A percentile compares a stretch with the other conserved stretches of the same genome.
These are phyloP conservation scores for Acanthurus leucopareius DNA, from an alignment of 2,797 vertebrate genomes.

Conservation along the genomic window DNA sequence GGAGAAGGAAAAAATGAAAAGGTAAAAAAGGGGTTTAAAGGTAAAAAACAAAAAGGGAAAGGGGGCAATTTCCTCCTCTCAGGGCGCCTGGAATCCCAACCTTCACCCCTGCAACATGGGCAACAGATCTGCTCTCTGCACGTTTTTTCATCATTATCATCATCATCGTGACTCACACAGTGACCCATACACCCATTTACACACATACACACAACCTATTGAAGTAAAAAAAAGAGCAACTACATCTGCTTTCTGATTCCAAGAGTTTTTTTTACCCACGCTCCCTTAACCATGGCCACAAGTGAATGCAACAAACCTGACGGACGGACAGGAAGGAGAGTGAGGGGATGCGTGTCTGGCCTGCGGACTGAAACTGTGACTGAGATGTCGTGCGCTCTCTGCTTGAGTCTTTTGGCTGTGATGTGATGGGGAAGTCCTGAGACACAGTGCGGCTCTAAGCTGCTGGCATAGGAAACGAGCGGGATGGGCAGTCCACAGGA, in stretches of 20 bases:
- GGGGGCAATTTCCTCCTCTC: conserved; percentile 45
- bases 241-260: conserved; percentile 52
- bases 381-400: conserved; percentile 72
- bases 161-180: conserved; percentile 41
- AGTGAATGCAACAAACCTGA: conserved; percentile 59
- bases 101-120: conserved; percentile 51
- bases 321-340: conserved; percentile 42
- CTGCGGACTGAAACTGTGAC: conserved; percentile 72
- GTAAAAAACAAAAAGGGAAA: conserved; percentile 8
- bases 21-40: conserved; percentile 34
- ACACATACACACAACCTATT: conserved; percentile 46
- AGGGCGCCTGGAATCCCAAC: conserved; percentile 32
- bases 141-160: conserved; percentile 33
- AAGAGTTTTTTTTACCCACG: conserved; percentile 51
- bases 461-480: conserved; percentile 88
- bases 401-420: conserved; percentile 80
- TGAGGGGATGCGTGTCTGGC: conserved; percentile 70
- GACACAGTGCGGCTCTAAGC: conserved; percentile 90
- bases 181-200: conserved; percentile 47
- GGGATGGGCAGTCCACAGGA: conserved; percentile 83
- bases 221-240: conserved; percentile 43
- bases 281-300: conserved; percentile 37
- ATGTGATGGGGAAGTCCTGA: conserved; percentile 87
- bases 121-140: conserved; percentile 55
- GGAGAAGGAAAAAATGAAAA: conserved; percentile 25